Evolutionary conservation across 2,888 invertebrate species (phyloP).

Genomic region (Drosophila paranaensis): DNA sequence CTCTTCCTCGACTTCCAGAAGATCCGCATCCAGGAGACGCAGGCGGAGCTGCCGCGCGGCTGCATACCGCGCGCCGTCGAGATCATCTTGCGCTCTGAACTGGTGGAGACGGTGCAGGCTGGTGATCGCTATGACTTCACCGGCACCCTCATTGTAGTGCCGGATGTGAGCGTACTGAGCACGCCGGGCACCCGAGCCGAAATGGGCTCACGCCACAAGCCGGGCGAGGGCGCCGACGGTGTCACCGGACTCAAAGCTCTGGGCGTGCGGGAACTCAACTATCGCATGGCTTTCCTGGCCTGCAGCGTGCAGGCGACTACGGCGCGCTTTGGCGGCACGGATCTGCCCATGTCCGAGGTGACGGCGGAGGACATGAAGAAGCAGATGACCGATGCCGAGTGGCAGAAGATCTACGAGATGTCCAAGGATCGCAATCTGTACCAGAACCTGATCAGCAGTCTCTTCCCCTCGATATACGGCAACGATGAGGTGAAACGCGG

Average conservation of each 20-base stretch:
- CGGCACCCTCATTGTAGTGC: constrained; percentile 98
- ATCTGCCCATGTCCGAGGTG: constrained; percentile 93
- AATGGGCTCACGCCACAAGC: constrained; percentile 90
- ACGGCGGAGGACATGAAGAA: constrained; percentile 96
- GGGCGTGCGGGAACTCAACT: constrained; percentile 93
- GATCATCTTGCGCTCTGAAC: constrained; percentile 96
- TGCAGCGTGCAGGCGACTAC: constrained; percentile 96
- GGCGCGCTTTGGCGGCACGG: constrained; percentile 94
- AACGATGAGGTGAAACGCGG: constrained; percentile 98
- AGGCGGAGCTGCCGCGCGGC: constrained; percentile 97
- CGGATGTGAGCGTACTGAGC: constrained; percentile 95
- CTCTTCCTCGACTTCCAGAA: constrained; percentile 99
- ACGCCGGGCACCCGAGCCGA: constrained; percentile 95
- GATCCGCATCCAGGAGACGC: constrained; percentile 98
- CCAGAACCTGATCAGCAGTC: constrained; percentile 93
- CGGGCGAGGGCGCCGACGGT: constrained; percentile 92
- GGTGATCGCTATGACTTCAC: constrained; percentile 95
- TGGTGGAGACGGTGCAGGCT: constrained; percentile 95
- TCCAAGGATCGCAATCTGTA: constrained; percentile 96
- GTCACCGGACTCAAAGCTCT: constrained; percentile 92
- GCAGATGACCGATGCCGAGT: constrained; percentile 97
- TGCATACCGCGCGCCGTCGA: constrained; percentile 98
- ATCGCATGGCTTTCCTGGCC: constrained; percentile 96
- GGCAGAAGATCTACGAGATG: constrained; percentile 98
- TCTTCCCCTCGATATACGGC: constrained; percentile 98